phyloP scores from a whole-genome alignment of 2,797 vertebrate species.

The Heteromormyrus szaboi region DNA sequence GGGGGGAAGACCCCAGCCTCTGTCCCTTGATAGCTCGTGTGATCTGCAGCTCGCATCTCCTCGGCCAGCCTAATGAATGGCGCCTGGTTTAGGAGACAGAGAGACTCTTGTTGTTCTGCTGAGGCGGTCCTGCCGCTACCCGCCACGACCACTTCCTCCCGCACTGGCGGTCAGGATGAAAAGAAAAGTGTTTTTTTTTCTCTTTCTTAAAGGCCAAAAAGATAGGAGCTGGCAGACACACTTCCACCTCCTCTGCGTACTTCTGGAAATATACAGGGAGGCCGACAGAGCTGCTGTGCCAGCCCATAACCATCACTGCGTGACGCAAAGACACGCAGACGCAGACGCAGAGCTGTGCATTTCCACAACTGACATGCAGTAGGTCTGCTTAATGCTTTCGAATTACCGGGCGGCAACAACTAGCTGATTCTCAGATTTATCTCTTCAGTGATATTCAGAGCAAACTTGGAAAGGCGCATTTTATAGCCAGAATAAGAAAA shows the following conservation, averaged over 20 bases:
- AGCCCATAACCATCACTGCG: neutral
- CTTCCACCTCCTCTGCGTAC: slow-evolving; percentile 35
- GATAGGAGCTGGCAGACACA: slow-evolving; percentile 38
- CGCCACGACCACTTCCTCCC: slow-evolving; percentile 53
- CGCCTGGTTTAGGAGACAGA: slow-evolving; percentile 49
- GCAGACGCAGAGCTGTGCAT: neutral
- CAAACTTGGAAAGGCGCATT: neutral
- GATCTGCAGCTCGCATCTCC: slow-evolving; percentile 32
- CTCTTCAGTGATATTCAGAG: neutral
- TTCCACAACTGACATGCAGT: neutral
- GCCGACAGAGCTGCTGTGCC: slow-evolving; percentile 40
- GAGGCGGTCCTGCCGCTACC: slow-evolving; percentile 40
- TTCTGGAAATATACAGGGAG: slow-evolving; percentile 43
- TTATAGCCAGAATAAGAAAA: neutral
- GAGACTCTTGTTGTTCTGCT: slow-evolving; percentile 50
- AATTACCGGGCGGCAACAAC: neutral
- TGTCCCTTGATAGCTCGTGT: slow-evolving; percentile 33
- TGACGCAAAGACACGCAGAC: neutral
- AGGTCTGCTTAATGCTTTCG: neutral
- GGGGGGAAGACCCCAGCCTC: slow-evolving; percentile 37
- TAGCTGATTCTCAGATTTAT: neutral
- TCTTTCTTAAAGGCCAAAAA: slow-evolving; percentile 31
- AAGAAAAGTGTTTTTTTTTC: slow-evolving; percentile 25
- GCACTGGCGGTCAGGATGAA: slow-evolving; percentile 37
- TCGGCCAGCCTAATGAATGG: slow-evolving; percentile 36